phyloP scores from a whole-genome alignment of 2,797 vertebrate species.

The Neopelma chrysocephalum region DNA sequence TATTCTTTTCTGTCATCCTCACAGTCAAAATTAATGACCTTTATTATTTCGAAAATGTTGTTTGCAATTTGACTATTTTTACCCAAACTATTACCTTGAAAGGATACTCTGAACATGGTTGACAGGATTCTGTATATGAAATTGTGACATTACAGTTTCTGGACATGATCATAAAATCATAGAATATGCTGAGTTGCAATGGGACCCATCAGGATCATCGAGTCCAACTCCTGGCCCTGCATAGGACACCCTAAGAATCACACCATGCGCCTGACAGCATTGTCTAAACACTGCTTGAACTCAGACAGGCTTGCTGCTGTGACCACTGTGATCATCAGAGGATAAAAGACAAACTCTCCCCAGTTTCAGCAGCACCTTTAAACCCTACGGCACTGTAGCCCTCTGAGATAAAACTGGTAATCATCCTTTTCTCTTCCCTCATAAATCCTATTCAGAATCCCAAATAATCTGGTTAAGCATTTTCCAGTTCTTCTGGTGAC shows the following conservation, averaged over 20 bases:
- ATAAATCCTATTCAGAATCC: background rate
- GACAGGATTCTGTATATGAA: background rate
- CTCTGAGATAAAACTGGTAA: background rate
- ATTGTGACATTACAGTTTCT: background rate
- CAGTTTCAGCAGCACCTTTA: background rate
- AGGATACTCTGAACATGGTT: background rate
- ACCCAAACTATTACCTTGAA: background rate
- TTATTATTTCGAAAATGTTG: background rate
- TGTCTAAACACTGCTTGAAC: background rate
- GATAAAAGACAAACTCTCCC: background rate
- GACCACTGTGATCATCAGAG: background rate
- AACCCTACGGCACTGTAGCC: accelerated
- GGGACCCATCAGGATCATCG: too few relatives aligned
- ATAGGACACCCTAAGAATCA: background rate
- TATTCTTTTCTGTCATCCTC: background rate
- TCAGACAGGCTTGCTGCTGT: accelerated
- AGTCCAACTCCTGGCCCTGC: background rate
- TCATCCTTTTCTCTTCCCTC: accelerated
- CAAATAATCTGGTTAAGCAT: background rate
- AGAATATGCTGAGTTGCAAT: background rate
- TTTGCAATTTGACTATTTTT: background rate
- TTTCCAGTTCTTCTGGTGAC: background rate
- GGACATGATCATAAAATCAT: accelerated
- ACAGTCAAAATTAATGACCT: background rate
- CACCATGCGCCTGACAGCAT: accelerated